Percentiles rank a stretch among this genome's conserved stretches.
These are phyloP conservation scores for Felis chaus DNA, from an alignment of 2,113 vertebrate genomes.

Conservation along the genomic window DNA sequence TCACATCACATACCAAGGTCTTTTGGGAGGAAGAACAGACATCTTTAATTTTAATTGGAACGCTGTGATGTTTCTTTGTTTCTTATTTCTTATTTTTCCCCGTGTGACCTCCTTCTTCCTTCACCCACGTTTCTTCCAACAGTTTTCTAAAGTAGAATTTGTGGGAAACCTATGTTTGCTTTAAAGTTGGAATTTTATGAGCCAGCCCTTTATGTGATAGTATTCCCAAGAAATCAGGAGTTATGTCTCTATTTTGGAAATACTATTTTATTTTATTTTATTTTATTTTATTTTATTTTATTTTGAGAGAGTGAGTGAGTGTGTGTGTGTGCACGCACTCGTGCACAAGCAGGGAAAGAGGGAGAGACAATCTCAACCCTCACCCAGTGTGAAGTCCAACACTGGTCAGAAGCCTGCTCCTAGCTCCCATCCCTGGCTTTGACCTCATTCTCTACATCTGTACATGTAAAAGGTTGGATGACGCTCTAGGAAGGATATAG, in stretches of 20 bases:
- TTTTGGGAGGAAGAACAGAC: background rate
- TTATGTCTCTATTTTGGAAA: constrained; percentile 1
- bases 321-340: no score
- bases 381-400: no score
- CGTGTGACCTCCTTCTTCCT: background rate
- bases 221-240: background rate
- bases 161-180: background rate
- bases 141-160: constrained; percentile 22
- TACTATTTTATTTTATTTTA: background rate
- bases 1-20: background rate
- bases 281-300: background rate
- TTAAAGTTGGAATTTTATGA: constrained; percentile 1
- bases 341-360: no score
- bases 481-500: constrained; percentile 8
- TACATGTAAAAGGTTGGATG: background rate
- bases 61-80: constrained; percentile 18
- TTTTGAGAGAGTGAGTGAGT: no score
- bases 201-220: background rate
- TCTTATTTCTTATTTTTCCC: constrained; percentile 35
- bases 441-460: background rate
- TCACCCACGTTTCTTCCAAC: background rate
- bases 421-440: background rate
- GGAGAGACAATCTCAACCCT: no score
- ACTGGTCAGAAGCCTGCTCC: background rate
- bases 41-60: background rate